Conservation (phyloP, 1,140 invertebrate genomes). For the Drosophila quadrilineata region DNA sequence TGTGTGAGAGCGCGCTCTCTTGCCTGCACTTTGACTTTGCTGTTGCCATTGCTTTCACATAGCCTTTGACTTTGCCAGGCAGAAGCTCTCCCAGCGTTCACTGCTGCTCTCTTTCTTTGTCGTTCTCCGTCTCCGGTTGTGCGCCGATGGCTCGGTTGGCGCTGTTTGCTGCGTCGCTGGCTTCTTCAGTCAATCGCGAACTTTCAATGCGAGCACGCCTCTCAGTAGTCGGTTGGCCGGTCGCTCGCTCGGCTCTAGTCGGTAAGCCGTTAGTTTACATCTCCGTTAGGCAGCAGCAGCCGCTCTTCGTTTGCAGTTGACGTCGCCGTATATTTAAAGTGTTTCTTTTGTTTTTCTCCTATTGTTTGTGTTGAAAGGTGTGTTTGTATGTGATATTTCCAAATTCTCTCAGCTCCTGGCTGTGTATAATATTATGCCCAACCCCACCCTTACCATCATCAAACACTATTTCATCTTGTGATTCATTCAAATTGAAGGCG, state of each 20-base stretch:
- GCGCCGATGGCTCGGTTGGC: slow-evolving; percentile 26
- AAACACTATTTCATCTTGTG: too few species aligned
- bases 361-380: slow-evolving; percentile 15
- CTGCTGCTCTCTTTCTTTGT: neutral
- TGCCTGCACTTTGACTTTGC: neutral
- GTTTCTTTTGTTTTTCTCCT: too few species aligned
- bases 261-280: neutral
- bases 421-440: too few species aligned
- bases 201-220: slow-evolving; percentile 62
- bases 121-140: neutral
- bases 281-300: slow-evolving; percentile 4
- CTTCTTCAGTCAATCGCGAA: slow-evolving; percentile 50
- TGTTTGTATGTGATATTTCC: neutral
- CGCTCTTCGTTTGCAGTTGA: neutral
- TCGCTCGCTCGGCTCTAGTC: slow-evolving; percentile 10
- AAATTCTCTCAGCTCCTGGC: too few species aligned
- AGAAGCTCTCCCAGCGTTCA: too few species aligned
- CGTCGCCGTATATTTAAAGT: slow-evolving; percentile 23
- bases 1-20: neutral
- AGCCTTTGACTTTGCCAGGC: too few species aligned
- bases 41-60: neutral
- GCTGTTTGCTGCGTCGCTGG: slow-evolving; percentile 6
- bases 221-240: slow-evolving; percentile 16
- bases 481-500: slow-evolving; percentile 37
- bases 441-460: too few species aligned